Evolutionary conservation across 1,140 invertebrate species (phyloP), one percentile per base, ranked within the genome.

Genomic region (Drosophila sp.): DNA sequence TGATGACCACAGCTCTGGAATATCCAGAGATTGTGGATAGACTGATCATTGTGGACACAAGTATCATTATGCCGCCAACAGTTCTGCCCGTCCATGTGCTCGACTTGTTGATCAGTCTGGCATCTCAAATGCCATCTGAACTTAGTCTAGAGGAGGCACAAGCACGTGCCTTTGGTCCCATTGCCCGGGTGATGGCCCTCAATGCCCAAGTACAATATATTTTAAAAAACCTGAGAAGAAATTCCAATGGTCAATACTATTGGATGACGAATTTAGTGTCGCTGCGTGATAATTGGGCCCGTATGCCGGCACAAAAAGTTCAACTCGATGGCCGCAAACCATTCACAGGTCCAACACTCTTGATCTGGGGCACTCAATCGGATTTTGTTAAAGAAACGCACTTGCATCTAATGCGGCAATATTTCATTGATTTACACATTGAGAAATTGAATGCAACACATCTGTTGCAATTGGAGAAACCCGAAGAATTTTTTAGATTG

Each of bases 1-100:
- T 64, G 62, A 64, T 55, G 62, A 55, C 47, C 23, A 30, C 50
- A 8, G 62, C 44, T n/a, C 10, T 64, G 41, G 32, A 30, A 29
- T 35, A 54, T 29, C 47, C 62, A 4, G 10, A 55, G 10, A 10
- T 62, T 3, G 47, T 63, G 2, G 25, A 63, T 3, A 25, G 61
- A 27, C 25, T 63, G 30, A 63, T 63, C 40, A 7, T 63, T 10
- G 3, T 50, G 3, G 61, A 63, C 29, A 41, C 47, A n/a, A 50
- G 41, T n/a, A 41, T 29, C 23, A 40, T 47, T 17, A 6, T 44
- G 17, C 41, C 47, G 41, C 30, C 40, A 8, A 30, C 54, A 4
- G 11, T 30, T n/a, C 3, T 56, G 27, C 4, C 25, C 7, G 10
- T 30, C 3, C n/a, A 32, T 17, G 5, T 35, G 1, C 11, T 30